A percentile compares a stretch with the other conserved stretches of the same genome.
phyloP scores from a whole-genome alignment of 2,113 vertebrate species.

The Athene cunicularia region DNA sequence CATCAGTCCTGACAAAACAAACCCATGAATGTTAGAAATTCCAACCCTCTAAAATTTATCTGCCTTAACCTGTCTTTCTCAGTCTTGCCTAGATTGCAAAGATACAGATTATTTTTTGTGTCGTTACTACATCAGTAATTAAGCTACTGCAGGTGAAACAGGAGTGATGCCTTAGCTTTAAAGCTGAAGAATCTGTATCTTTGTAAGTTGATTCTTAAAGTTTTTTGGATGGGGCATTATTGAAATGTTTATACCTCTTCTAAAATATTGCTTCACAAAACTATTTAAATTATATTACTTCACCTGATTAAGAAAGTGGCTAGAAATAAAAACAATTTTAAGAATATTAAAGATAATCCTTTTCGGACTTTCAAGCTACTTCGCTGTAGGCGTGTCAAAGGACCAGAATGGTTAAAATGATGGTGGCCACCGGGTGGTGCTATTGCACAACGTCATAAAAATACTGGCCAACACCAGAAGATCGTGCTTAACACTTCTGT shows the following conservation, averaged over 20 bases:
- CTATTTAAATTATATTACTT: background rate
- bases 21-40: background rate
- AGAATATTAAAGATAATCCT: background rate
- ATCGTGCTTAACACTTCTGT: background rate
- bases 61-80: background rate
- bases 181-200: background rate
- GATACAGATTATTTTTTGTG: background rate
- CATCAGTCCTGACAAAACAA: background rate
- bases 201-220: background rate
- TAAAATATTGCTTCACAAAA: background rate
- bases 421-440: background rate
- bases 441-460: background rate
- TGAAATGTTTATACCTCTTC: background rate
- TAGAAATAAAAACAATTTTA: background rate
- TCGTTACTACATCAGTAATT: background rate
- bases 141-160: background rate
- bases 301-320: background rate
- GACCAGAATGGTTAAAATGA: accelerated
- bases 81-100: background rate
- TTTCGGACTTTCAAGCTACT: background rate
- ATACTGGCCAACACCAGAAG: accelerated
- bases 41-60: background rate
- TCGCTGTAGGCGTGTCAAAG: accelerated
- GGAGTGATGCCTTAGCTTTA: background rate
- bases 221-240: background rate